Evolutionary conservation across 2,113 vertebrate genomes (phyloP).

Genomic region (Myiopsitta monachus): DNA sequence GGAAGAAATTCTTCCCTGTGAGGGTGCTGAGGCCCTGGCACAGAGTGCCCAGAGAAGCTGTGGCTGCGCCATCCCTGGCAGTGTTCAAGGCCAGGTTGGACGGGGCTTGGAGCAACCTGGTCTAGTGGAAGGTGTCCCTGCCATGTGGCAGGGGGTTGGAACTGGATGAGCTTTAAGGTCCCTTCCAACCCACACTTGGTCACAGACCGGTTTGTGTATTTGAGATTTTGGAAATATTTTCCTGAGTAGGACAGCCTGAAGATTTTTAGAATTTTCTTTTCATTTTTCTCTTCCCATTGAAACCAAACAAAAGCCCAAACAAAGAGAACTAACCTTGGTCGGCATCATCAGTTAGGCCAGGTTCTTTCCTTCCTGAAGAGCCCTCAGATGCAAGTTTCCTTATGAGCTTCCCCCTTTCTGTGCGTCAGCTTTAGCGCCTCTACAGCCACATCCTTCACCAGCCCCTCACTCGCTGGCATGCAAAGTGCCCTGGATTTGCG

Average conservation of each 20-base stretch:
- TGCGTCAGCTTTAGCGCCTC: neutral
- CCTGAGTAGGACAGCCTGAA: neutral
- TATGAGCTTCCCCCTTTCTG: neutral
- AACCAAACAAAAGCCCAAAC: neutral
- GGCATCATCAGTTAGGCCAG: neutral
- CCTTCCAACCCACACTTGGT: neutral
- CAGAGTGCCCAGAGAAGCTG: neutral
- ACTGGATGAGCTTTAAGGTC: neutral
- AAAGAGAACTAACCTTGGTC: neutral
- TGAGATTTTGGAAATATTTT: neutral
- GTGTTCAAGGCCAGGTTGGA: neutral
- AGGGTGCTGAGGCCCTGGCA: neutral
- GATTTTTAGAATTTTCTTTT: neutral
- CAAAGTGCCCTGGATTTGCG: neutral
- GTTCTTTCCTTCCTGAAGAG: neutral
- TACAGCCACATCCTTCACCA: neutral
- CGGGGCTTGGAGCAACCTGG: neutral
- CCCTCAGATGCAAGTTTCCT: neutral
- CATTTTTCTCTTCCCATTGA: neutral
- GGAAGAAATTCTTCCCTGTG: neutral
- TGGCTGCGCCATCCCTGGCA: neutral
- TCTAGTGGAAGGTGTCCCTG: neutral
- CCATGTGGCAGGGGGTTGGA: fast-evolving
- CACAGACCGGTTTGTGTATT: too few species aligned
- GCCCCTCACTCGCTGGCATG: neutral